These are phyloP conservation scores for Cyaniris semiargus DNA, from an alignment of 2,888 invertebrate genomes.

Conservation along the genomic window DNA sequence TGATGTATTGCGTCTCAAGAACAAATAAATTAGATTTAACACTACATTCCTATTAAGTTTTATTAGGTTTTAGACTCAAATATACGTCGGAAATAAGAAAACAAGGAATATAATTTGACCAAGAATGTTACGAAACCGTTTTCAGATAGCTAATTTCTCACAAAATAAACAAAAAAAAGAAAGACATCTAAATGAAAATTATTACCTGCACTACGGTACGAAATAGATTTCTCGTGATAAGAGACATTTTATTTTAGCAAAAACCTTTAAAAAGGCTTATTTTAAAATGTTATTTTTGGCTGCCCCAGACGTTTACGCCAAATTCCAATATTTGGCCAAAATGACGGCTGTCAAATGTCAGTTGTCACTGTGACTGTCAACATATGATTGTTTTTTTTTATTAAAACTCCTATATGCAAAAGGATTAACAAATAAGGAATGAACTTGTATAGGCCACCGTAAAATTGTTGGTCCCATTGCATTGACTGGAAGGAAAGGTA, in stretches of 20 bases:
- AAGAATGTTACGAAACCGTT: constrained; percentile 67
- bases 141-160: neutral
- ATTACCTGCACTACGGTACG: constrained; percentile 68
- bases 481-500: no score
- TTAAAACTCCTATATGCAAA: neutral
- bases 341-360: neutral
- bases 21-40: neutral
- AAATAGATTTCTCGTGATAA: constrained; percentile 67
- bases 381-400: neutral
- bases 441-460: no score
- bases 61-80: neutral
- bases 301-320: constrained; percentile 14
- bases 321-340: neutral
- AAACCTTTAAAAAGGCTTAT: constrained; percentile 54
- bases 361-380: neutral
- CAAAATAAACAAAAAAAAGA: neutral
- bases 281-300: constrained; percentile 61
- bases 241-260: constrained; percentile 55
- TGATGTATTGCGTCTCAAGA: neutral
- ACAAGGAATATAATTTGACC: constrained; percentile 5
- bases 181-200: neutral
- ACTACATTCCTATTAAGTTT: neutral
- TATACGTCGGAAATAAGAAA: neutral
- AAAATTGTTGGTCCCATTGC: no score
- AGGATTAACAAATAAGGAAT: no score